A percentile compares a stretch with the other conserved stretches of the same genome.
Conservation (phyloP, 37 sponge, comb jelly and placozoan species). For the Aplysina aerophoba region DNA sequence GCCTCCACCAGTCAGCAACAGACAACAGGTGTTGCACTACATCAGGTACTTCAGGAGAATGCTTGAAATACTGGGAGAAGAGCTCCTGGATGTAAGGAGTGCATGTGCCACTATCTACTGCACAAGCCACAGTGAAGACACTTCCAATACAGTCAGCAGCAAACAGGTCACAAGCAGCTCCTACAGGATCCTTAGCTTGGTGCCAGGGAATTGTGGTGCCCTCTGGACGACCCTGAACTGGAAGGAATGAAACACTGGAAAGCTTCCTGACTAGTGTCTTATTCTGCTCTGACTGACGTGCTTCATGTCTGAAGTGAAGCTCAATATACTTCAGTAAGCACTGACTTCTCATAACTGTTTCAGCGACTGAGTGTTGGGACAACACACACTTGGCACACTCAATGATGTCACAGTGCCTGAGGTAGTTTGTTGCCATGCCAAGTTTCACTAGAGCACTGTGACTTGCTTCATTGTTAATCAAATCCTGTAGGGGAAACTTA, state of each 20-base stretch:
- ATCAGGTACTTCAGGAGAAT: not conserved
- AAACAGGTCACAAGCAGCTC: constrained; percentile 25
- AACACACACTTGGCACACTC: not conserved
- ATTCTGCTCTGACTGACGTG: not conserved
- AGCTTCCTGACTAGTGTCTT: constrained; percentile 1
- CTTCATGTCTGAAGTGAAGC: not conserved
- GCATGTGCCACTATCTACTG: not conserved
- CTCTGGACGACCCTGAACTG: constrained; percentile 13
- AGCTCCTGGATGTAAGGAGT: not conserved
- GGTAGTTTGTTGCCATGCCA: constrained; percentile 49
- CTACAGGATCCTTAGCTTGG: not conserved
- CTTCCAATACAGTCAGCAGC: not conserved
- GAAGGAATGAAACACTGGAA: constrained; percentile 41
- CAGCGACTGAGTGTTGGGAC: too few relatives aligned
- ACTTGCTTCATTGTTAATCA: not conserved
- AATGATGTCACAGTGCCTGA: constrained; percentile 14
- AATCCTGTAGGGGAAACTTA: constrained; percentile 47
- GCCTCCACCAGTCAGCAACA: not conserved
- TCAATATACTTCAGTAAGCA: not conserved
- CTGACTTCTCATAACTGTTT: not conserved
- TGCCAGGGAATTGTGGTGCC: constrained; percentile 44
- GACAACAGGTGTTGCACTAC: constrained; percentile 36
- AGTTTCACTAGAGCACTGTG: constrained; percentile 2
- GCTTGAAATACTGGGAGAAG: constrained; percentile 11
- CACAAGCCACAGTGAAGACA: constrained; percentile 30